Base-by-base conservation (phyloP, 1,140 invertebrate genomes). In the Tachypleus tridentatus region DNA sequence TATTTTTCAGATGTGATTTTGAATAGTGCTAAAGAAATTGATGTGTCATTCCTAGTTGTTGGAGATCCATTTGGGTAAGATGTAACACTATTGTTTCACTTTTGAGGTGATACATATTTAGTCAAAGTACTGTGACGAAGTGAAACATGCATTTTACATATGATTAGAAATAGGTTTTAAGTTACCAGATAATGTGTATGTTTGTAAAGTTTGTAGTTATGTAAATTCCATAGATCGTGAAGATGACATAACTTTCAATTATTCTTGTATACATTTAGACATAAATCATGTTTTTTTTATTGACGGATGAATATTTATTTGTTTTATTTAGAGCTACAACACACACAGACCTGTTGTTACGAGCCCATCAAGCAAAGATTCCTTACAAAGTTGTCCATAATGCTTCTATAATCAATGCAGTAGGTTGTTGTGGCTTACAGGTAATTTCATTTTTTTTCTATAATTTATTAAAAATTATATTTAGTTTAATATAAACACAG, bases 341-440 rank as follows among this genome's bases (percentile, higher is more conserved):
- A 6, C 97, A 99, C 74, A 89, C 91, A 49, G 97, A 99, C 77
- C 82, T 99, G 67, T 81, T 98, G 58, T 76, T 99, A 52, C 80
- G 96, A 74, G 94, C 95, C 51, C 86, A 85, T 74, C 82, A 95
- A 73, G 73, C 76, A 64, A 74, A 71, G 5, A 73, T 84, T 78
- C 62, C 73, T 52, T 77, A 78, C 69, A 79, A 88, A 81, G 84
- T 99, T 9, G 80, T 99, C 69, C 97, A 99, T 75, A 99, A 99
- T 86, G 93, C 97, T 5, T 99, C 96, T 3, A 99, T 99, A 70
- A 84, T 99, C 79, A 98, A 94, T 82, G 97, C 97, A 6, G 83
- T 98, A 48, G 96, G 94, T 47, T 97, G 92, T 74, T 96, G 91
- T 81, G 97, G 97, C n/a, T 81, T 98, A 53, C 85, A 86, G 76